Conservation (phyloP, 2,888 invertebrate species). For the Lithophane socia region DNA sequence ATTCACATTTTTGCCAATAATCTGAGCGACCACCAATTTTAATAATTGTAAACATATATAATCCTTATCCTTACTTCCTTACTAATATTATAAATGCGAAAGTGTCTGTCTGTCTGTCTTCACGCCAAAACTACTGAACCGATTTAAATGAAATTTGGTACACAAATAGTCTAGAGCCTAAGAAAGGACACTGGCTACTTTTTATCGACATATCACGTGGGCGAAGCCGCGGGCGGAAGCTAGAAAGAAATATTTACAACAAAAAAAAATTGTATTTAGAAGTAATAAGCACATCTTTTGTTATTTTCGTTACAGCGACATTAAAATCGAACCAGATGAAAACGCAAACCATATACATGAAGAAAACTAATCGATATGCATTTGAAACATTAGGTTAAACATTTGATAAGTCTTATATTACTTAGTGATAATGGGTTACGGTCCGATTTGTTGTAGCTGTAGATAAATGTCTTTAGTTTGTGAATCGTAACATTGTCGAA, state of each 20-base stretch:
- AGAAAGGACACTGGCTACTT: no score
- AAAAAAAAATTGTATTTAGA: background rate
- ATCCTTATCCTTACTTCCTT: background rate
- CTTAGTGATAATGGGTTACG: conserved; percentile 8
- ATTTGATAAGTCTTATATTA: background rate
- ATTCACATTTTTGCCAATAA: background rate
- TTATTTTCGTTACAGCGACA: conserved; percentile 56
- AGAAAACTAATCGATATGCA: conserved; percentile 24
- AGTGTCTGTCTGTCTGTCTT: no score
- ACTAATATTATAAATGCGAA: no score
- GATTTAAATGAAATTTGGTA: no score
- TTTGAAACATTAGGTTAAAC: conserved; percentile 23
- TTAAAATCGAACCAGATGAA: conserved; percentile 55
- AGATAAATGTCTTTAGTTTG: conserved; percentile 7
- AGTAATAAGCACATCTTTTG: background rate
- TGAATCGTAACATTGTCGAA: background rate
- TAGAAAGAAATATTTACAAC: background rate
- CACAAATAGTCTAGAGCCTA: no score
- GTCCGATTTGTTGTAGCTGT: conserved; percentile 7
- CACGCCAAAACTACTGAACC: no score
- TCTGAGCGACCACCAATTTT: background rate
- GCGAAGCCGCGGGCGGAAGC: no score
- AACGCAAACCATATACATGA: conserved; percentile 44
- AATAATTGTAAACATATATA: background rate
- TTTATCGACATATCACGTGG: no score